Base-by-base conservation (phyloP, 2,113 vertebrate species). In the Ovibos moschatus region DNA sequence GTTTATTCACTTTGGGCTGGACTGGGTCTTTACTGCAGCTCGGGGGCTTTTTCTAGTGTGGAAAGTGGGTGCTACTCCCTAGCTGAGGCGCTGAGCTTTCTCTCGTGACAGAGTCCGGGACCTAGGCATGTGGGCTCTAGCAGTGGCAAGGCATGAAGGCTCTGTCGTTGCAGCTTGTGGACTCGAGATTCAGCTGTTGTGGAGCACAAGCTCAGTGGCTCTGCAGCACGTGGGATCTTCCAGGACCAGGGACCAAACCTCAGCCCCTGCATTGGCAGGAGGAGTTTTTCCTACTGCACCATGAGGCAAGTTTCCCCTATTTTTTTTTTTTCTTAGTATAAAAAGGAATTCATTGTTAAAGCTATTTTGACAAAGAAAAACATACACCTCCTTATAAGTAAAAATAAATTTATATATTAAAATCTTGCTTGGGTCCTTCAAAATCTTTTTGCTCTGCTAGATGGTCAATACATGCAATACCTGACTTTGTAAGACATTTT, bases 91-190 rank as follows among this genome's bases (percentile, higher is more conserved):
- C 23, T 43, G 36, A 76, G 71, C 36, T 23, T 14, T 43, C 12
- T 43, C 71, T 43, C 0, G 0, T 25, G 3, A 0, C 0, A 1
- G 36, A 14, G 40, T 40, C 40, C 0, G 13, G 71, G 23, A 3
- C 40, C 23, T 7, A 25, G 71, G 23, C 6, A 1, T 9, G 23
- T 2, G 40, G 71, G 12, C 36, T 76, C 33, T 4, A 7, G 14
- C 0, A 16, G 60, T 2, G 3, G 60, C 30, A 64, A 15, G 1
- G 30, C 14, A 6, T 2, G 60, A 16, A 64, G 71, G 12, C 36
- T 43, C 12, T 7, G 71, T 13, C 1, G 5, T 2, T 43, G 40
- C 40, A 43, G 40, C 23, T 6, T 27, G 23, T 4, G 71, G 40
- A 4, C 40, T 14, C 0, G 3, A 27, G 23, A 27, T 7, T 15